A percentile compares a stretch with the other conserved stretches of the same genome.
phyloP scores from a whole-genome alignment of 2,797 vertebrate species.

The Sebastes diaconus region DNA sequence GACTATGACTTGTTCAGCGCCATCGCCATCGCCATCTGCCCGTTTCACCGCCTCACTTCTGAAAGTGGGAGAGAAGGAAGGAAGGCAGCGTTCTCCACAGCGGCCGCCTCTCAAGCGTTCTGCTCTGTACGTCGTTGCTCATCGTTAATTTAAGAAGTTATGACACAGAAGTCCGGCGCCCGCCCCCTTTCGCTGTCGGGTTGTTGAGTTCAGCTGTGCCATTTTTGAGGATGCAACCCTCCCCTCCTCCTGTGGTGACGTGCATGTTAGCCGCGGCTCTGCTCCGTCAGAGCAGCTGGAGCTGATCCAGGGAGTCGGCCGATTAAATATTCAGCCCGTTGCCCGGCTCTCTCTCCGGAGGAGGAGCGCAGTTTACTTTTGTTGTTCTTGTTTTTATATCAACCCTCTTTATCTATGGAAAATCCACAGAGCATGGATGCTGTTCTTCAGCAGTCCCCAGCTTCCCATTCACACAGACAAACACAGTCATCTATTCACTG shows the following conservation, averaged over 20 bases:
- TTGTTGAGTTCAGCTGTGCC: constrained; percentile 65
- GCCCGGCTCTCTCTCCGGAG: constrained; percentile 20
- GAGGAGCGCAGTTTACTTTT: background rate
- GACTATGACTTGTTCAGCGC: background rate
- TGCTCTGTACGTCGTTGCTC: constrained; percentile 48
- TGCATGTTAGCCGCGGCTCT: background rate
- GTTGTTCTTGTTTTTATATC: constrained; percentile 14
- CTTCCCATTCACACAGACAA: constrained; percentile 6
- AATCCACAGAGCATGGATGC: background rate
- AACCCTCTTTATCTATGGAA: constrained; percentile 5
- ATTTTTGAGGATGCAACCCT: constrained; percentile 10
- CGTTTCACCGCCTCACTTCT: constrained; percentile 12
- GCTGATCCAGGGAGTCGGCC: constrained; percentile 30
- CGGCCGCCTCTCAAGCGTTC: background rate
- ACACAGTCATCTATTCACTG: background rate
- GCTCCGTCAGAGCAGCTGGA: constrained; percentile 34
- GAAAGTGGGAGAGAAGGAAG: constrained; percentile 1
- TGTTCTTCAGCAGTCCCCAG: background rate
- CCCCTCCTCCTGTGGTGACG: background rate
- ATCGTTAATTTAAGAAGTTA: constrained; percentile 72
- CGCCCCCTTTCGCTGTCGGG: constrained; percentile 30
- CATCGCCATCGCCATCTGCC: constrained; percentile 13
- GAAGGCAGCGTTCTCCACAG: constrained; percentile 7
- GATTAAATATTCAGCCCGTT: constrained; percentile 71
- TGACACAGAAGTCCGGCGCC: constrained; percentile 50